A percentile compares a stretch with the other conserved stretches of the same genome.
Evolutionary conservation across 2,888 invertebrate species (phyloP).

Genomic region (Ophioninae sp.): DNA sequence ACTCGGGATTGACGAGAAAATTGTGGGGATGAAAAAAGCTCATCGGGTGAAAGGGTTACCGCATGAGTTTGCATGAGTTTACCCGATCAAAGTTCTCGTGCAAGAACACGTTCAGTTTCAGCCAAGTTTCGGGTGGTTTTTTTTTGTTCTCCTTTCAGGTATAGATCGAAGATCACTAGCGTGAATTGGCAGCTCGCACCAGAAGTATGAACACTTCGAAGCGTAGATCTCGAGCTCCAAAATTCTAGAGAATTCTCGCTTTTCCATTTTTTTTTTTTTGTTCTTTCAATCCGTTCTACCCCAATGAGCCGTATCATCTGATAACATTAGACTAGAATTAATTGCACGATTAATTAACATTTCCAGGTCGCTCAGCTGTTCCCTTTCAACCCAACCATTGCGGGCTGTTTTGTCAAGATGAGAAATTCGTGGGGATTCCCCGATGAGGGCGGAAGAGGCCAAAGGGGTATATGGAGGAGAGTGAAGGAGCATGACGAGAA

Average conservation of each 20-base stretch:
- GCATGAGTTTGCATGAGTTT: conserved; percentile 36
- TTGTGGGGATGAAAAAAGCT: conserved; percentile 8
- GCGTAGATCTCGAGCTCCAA: neutral
- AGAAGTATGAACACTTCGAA: too few species aligned
- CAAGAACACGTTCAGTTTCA: neutral
- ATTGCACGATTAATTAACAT: neutral
- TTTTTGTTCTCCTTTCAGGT: neutral
- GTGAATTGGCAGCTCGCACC: neutral
- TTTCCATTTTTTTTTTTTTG: neutral
- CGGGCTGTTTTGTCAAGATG: neutral
- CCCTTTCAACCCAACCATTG: neutral
- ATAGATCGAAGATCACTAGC: neutral
- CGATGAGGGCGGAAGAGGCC: neutral
- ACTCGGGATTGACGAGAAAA: conserved; percentile 39
- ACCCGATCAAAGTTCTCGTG: conserved; percentile 31
- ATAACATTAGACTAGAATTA: neutral
- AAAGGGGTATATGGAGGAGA: conserved; percentile 4
- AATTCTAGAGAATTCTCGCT: neutral
- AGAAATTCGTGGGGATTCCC: neutral
- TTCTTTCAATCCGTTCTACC: neutral
- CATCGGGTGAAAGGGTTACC: conserved; percentile 21
- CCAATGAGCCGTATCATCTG: neutral
- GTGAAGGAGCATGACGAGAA: conserved; percentile 35
- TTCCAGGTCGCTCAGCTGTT: neutral
- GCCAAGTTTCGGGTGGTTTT: neutral